phyloP scores from a whole-genome alignment of 2,888 invertebrate species.

The Apeira syringaria region DNA sequence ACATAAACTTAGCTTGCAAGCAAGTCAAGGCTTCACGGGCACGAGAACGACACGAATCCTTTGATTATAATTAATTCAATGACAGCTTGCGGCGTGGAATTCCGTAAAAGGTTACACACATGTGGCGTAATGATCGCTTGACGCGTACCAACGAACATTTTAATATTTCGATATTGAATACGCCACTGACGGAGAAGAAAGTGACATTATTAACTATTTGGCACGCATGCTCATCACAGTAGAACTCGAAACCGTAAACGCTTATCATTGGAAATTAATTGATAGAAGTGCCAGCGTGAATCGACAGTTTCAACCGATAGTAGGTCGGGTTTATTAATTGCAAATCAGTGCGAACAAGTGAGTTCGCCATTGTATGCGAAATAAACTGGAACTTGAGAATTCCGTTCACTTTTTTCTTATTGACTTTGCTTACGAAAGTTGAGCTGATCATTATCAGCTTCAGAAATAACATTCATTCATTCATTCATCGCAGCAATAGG shows the following conservation, averaged over 20 bases:
- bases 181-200: constrained; percentile 55
- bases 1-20: constrained; percentile 24
- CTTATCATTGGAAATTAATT: constrained; percentile 68
- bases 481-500: no score
- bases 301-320: constrained; percentile 64
- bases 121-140: constrained; percentile 31
- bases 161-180: constrained; percentile 46
- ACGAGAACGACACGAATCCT: constrained; percentile 36
- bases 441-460: constrained; percentile 27
- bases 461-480: constrained; percentile 23
- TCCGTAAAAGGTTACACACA: constrained; percentile 47
- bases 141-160: constrained; percentile 33
- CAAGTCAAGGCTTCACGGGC: constrained; percentile 37
- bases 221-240: constrained; percentile 53
- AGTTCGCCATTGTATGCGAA: constrained; percentile 69
- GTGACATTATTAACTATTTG: constrained; percentile 55
- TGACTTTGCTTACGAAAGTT: constrained; percentile 25
- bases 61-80: constrained; percentile 49
- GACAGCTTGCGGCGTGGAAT: constrained; percentile 41
- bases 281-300: constrained; percentile 60
- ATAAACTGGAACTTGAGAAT: constrained; percentile 68
- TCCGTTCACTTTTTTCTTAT: constrained; percentile 68
- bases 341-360: constrained; percentile 72
- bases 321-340: constrained; percentile 79
- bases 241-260: constrained; percentile 51